Conservation (phyloP, 2,113 vertebrate species). For the Lepus europaeus region DNA sequence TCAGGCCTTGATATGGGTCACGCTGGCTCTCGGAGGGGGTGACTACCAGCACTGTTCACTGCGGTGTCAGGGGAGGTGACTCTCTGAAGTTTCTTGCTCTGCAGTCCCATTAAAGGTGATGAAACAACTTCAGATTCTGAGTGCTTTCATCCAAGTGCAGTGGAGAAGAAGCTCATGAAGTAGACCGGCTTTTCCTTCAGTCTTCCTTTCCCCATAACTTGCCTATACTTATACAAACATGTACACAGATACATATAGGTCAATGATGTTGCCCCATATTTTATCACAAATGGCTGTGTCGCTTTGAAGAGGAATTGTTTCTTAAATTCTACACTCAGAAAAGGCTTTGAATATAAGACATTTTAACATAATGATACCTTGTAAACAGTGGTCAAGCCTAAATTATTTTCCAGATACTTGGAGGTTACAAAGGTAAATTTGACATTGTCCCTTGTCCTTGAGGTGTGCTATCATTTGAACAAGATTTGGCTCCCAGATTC, state of each 20-base stretch:
- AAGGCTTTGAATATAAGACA: background rate
- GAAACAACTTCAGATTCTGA: background rate
- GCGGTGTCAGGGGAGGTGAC: background rate
- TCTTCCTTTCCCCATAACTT: background rate
- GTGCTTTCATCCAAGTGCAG: background rate
- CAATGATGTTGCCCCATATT: background rate
- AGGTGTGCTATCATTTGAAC: background rate
- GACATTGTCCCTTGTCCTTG: background rate
- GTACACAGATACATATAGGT: background rate
- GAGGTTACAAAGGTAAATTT: background rate
- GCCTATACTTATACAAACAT: background rate
- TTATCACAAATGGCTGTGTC: background rate
- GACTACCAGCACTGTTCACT: background rate
- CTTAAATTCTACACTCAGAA: slow-evolving; percentile 3
- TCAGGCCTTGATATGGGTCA: background rate
- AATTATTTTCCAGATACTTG: slow-evolving; percentile 20
- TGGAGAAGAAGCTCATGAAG: background rate
- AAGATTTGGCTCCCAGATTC: too few species aligned
- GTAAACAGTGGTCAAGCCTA: background rate
- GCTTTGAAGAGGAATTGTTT: background rate
- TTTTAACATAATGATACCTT: background rate
- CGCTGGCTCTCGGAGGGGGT: background rate
- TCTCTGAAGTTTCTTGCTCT: background rate
- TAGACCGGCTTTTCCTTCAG: background rate
- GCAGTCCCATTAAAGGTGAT: background rate